Evolutionary conservation across 92 coral and sea anemone species (phyloP).

Genomic region (Meandrina meandrites): DNA sequence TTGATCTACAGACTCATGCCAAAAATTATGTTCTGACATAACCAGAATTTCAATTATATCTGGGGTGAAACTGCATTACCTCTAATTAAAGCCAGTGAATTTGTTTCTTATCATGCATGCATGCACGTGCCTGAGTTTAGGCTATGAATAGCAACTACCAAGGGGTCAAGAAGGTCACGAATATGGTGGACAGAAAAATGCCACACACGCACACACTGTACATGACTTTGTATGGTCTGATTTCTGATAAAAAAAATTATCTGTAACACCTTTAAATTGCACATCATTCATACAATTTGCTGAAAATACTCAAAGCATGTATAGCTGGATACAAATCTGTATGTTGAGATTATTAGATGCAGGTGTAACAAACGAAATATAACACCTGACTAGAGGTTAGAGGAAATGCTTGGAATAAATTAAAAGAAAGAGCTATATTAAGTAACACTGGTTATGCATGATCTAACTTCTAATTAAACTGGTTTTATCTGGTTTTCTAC

Average conservation of each 20-base stretch:
- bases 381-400: neutral
- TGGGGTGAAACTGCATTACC: no score
- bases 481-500: constrained; percentile 1
- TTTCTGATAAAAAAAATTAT: neutral
- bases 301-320: neutral
- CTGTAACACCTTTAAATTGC: no score
- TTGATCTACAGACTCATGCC: neutral
- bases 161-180: neutral
- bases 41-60: neutral
- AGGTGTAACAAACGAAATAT: neutral
- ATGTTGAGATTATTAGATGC: no score
- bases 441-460: neutral
- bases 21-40: neutral
- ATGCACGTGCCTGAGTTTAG: neutral
- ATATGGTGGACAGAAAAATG: neutral
- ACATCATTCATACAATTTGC: neutral
- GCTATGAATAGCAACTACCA: neutral
- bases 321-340: no score
- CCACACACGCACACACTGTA: constrained; percentile 11
- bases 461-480: neutral
- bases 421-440: neutral
- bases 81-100: no score
- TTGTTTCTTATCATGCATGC: neutral
- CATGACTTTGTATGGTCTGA: neutral
- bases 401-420: neutral